Evolutionary conservation across 2,113 vertebrate genomes (phyloP).

Genomic region (Malaclemys terrapin): DNA sequence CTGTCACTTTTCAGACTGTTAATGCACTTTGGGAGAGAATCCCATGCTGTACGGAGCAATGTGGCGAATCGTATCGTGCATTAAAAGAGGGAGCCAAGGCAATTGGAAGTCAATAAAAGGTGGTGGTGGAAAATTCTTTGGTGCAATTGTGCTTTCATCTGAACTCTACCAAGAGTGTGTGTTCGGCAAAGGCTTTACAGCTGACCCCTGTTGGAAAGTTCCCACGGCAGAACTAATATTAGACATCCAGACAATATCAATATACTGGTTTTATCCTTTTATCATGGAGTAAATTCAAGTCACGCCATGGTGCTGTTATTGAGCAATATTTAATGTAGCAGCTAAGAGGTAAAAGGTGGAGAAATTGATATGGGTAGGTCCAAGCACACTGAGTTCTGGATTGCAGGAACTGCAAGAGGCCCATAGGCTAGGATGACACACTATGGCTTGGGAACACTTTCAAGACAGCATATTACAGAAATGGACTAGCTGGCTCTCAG

Average conservation of each 20-base stretch:
- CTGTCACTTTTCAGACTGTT: background rate
- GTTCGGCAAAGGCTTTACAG: constrained; percentile 46
- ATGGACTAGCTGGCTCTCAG: background rate
- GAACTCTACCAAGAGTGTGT: background rate
- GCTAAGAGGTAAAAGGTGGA: background rate
- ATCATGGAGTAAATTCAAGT: constrained; percentile 46
- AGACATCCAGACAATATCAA: constrained; percentile 44
- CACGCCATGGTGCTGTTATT: background rate
- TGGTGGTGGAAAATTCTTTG: constrained; percentile 23
- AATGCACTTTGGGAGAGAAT: background rate
- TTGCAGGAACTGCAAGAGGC: background rate
- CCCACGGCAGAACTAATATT: constrained; percentile 39
- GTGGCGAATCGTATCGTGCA: background rate
- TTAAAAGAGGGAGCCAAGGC: background rate
- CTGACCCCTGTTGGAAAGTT: constrained; percentile 23
- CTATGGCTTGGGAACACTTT: background rate
- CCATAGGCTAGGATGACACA: accelerated
- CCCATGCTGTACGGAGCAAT: background rate
- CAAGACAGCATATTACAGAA: background rate
- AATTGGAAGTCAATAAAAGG: background rate
- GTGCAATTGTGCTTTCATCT: background rate
- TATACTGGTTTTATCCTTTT: constrained; percentile 11
- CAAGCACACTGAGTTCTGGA: background rate
- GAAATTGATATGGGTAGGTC: background rate
- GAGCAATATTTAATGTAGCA: constrained; percentile 42